Evolutionary conservation across 2,797 vertebrate species (phyloP).

Genomic region (Austrolebias charrua): DNA sequence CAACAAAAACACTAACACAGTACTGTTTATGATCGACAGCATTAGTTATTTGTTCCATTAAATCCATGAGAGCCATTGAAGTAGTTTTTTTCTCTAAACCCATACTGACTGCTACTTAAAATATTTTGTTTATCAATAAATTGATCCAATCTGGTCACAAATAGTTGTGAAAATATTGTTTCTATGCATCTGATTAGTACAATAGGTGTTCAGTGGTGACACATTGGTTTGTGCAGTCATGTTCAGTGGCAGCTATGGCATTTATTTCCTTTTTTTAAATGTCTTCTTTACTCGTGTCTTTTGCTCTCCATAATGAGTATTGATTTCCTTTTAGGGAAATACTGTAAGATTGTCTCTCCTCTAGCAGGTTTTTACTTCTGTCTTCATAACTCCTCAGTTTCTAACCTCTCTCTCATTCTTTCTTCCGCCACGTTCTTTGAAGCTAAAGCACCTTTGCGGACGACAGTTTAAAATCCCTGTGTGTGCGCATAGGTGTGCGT

Average conservation of each 20-base stretch:
- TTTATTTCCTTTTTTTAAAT: constrained; percentile 41
- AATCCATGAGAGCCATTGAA: too few relatives aligned
- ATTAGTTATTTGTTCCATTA: too few relatives aligned
- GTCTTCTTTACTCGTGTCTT: neutral
- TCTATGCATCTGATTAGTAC: constrained; percentile 37
- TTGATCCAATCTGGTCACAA: too few relatives aligned
- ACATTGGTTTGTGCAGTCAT: constrained; percentile 38
- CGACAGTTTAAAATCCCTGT: constrained; percentile 30
- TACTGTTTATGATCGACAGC: too few relatives aligned
- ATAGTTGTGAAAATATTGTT: neutral
- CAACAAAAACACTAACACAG: too few relatives aligned
- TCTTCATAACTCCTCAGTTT: constrained; percentile 45
- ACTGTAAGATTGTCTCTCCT: constrained; percentile 45
- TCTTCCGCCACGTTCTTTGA: constrained; percentile 22
- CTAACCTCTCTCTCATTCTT: constrained; percentile 15
- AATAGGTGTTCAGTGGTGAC: constrained; percentile 42
- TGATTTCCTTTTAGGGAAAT: constrained; percentile 57
- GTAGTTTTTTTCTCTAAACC: too few relatives aligned
- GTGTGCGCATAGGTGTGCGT: constrained; percentile 22
- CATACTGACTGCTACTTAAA: too few relatives aligned
- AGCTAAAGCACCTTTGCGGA: constrained; percentile 34
- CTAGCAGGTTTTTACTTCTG: constrained; percentile 14
- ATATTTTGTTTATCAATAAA: too few relatives aligned
- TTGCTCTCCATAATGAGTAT: constrained; percentile 57
- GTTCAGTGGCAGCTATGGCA: constrained; percentile 41